Percentiles rank a stretch among this genome's conserved stretches.
phyloP scores from a whole-genome alignment of 2,888 invertebrate species.

The Tolmerus cingulatus region DNA sequence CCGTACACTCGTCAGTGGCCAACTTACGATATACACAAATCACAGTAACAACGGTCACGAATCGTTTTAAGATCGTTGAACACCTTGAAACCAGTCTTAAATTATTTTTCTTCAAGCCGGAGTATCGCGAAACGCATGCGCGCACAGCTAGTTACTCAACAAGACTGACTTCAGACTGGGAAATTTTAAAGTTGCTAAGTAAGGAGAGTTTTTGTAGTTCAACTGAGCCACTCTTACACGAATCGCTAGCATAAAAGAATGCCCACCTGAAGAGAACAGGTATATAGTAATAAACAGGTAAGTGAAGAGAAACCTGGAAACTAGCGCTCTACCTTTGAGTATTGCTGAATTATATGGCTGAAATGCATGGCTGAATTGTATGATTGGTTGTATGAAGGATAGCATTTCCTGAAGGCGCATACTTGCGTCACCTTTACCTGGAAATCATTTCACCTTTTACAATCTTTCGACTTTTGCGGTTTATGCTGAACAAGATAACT shows the following conservation, averaged over 20 bases:
- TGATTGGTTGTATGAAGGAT: not conserved
- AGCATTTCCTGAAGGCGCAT: not conserved
- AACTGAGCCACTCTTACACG: not conserved
- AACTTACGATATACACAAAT: not conserved
- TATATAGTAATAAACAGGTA: not conserved
- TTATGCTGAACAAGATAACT: not conserved
- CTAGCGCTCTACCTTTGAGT: not conserved
- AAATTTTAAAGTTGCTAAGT: not conserved
- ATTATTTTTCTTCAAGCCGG: not conserved
- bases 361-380: not conserved
- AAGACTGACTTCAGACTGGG: not conserved
- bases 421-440: not conserved
- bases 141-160: not conserved
- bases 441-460: not conserved
- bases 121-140: not conserved
- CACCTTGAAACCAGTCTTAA: not conserved
- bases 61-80: not conserved
- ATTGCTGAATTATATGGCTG: not conserved
- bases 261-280: slow-evolving; percentile 1
- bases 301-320: not conserved
- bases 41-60: not conserved
- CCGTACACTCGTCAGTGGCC: not conserved
- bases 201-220: not conserved
- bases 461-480: not conserved
- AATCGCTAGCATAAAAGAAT: not conserved